Evolutionary conservation across 2,113 vertebrate species (phyloP).

Genomic region (Theristicus caerulescens): DNA sequence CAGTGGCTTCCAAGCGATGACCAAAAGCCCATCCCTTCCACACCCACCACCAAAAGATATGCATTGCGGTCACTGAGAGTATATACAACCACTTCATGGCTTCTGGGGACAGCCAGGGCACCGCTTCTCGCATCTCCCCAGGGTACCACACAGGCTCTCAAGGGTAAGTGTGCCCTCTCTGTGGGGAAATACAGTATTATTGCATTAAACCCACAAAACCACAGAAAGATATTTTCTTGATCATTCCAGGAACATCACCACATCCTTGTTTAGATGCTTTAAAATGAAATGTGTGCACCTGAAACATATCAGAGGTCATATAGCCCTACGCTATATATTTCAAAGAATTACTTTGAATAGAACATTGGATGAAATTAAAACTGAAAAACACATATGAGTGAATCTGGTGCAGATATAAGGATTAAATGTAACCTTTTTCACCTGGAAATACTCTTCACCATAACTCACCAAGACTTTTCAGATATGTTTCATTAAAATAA

Average conservation of each 20-base stretch:
- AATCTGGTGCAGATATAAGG: not conserved
- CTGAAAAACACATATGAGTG: not conserved
- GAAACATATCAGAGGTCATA: not conserved
- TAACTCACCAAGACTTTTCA: not conserved
- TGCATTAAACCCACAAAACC: not conserved
- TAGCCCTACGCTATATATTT: not conserved
- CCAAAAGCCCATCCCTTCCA: not conserved
- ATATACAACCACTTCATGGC: not conserved
- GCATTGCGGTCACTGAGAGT: fast-evolving
- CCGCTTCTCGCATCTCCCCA: not conserved
- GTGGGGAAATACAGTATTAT: not conserved
- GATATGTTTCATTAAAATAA: not conserved
- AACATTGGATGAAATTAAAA: not conserved
- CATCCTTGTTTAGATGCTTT: not conserved
- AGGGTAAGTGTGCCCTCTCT: not conserved
- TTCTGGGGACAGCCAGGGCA: not conserved
- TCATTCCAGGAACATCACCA: not conserved
- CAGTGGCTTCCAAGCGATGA: not conserved
- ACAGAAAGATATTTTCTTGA: not conserved
- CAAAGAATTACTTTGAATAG: not conserved
- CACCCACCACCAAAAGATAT: not conserved
- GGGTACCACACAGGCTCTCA: not conserved
- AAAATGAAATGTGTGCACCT: not conserved
- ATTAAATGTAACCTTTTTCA: not conserved
- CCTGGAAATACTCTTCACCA: not conserved